Percentiles rank a stretch among this genome's conserved stretches.
Evolutionary conservation across 1,140 invertebrate genomes (phyloP).

Genomic region (Drosophila melanogaster): DNA sequence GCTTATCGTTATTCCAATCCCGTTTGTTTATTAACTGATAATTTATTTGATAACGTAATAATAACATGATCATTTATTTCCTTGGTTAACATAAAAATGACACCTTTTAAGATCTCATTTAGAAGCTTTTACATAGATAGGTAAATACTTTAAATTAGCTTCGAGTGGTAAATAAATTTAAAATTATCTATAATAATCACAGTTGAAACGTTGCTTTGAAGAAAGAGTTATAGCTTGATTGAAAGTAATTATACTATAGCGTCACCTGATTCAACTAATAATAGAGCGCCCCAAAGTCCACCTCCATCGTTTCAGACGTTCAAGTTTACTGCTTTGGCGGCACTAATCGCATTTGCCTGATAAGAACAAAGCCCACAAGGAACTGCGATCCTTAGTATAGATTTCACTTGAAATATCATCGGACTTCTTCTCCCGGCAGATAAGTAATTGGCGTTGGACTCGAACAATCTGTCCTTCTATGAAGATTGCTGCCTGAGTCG

Average conservation of each 20-base stretch:
- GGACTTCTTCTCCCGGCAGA: background rate
- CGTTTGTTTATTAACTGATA: too few species aligned
- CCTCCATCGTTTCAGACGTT: constrained; percentile 25
- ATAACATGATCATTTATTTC: too few species aligned
- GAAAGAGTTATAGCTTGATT: background rate
- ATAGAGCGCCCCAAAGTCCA: constrained; percentile 28
- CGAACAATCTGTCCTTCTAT: background rate
- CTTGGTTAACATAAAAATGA: too few species aligned
- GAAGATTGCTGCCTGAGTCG: background rate
- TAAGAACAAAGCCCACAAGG: constrained; percentile 10
- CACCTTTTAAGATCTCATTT: background rate
- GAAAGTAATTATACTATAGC: background rate
- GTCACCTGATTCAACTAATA: constrained; percentile 12
- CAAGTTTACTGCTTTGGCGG: constrained; percentile 29
- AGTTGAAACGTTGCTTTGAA: background rate
- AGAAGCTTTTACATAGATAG: too few species aligned
- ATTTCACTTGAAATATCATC: constrained; percentile 19
- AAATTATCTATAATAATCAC: background rate
- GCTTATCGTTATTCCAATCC: too few species aligned
- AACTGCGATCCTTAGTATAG: constrained; percentile 38
- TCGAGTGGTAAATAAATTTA: background rate
- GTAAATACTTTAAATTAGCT: too few species aligned
- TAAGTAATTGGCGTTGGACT: constrained; percentile 22
- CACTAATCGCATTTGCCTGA: constrained; percentile 35
- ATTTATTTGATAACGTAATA: too few species aligned